Evolutionary conservation across 2,797 vertebrate genomes (phyloP).

Genomic region (Buphagus erythrorhynchus): DNA sequence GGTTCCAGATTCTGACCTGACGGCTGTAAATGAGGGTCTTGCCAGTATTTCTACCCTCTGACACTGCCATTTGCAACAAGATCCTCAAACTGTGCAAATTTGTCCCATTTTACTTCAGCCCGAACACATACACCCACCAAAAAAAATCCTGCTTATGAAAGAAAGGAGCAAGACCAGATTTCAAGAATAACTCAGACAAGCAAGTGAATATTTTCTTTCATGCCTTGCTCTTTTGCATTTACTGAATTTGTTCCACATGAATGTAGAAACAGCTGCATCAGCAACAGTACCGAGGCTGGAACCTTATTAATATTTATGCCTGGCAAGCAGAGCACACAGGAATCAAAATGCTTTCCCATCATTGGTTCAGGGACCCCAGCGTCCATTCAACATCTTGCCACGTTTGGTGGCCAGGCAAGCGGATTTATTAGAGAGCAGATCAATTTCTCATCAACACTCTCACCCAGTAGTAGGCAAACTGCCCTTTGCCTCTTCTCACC

Average conservation of each 20-base stretch:
- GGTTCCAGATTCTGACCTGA: not conserved
- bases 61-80: not conserved
- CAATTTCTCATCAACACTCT: constrained; percentile 29
- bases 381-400: not conserved
- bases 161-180: not conserved
- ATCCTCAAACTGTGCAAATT: not conserved
- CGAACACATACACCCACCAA: fast-evolving
- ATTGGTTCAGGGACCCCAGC: not conserved
- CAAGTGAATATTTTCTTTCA: constrained; percentile 43
- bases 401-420: not conserved
- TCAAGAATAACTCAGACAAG: constrained; percentile 11
- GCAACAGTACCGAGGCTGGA: constrained; percentile 31
- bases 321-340: not conserved
- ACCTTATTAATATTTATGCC: constrained; percentile 65
- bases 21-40: not conserved
- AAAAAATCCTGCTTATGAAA: not conserved
- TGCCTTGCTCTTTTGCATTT: constrained; percentile 41
- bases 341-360: constrained; percentile 4
- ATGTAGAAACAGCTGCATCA: constrained; percentile 69
- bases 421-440: constrained; percentile 6
- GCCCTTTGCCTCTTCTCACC: not conserved
- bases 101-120: not conserved
- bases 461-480: not conserved
- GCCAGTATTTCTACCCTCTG: not conserved
- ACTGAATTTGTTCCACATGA: constrained; percentile 64